phyloP scores from a whole-genome alignment of 2,888 invertebrate species.

The Cheilosia variabilis region DNA sequence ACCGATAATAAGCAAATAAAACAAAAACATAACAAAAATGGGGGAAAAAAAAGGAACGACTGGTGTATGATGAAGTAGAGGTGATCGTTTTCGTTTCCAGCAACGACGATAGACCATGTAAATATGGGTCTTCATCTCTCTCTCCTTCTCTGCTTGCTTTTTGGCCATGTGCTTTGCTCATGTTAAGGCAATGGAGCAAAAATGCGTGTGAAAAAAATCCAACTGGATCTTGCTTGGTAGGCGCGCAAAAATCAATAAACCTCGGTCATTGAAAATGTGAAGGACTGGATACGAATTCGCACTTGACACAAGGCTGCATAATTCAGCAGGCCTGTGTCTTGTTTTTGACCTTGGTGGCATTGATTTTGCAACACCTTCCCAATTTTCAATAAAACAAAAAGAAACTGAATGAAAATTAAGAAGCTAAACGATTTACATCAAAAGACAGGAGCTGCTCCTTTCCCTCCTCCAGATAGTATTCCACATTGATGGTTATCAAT shows the following conservation, averaged over 20 bases:
- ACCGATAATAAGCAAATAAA: slow-evolving; percentile 42
- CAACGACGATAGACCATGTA: slow-evolving; percentile 10
- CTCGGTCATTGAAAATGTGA: slow-evolving; percentile 35
- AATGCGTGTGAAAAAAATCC: slow-evolving; percentile 46
- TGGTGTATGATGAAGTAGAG: slow-evolving; percentile 28
- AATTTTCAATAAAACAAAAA: slow-evolving; percentile 3
- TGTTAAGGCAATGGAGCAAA: slow-evolving; percentile 27
- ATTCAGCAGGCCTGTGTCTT: not conserved
- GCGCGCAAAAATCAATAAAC: slow-evolving; percentile 71
- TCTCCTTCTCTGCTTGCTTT: slow-evolving; percentile 9
- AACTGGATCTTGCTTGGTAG: slow-evolving; percentile 15
- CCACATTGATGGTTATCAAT: slow-evolving; percentile 91
- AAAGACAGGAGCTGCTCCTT: slow-evolving; percentile 89
- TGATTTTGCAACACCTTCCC: slow-evolving; percentile 42
- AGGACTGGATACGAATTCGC: slow-evolving; percentile 15
- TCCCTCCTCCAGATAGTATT: slow-evolving; percentile 90
- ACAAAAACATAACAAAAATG: slow-evolving; percentile 61
- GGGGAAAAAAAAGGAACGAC: slow-evolving; percentile 20
- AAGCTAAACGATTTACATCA: slow-evolving; percentile 86
- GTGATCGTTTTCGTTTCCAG: slow-evolving; percentile 43
- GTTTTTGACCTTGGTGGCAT: slow-evolving; percentile 62
- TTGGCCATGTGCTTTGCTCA: slow-evolving; percentile 48
- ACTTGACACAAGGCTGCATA: slow-evolving; percentile 53
- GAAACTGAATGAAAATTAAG: not conserved
- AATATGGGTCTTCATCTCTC: slow-evolving; percentile 7